phyloP scores from a whole-genome alignment of 1,140 invertebrate genomes.

The Drosophila subpulchrella region DNA sequence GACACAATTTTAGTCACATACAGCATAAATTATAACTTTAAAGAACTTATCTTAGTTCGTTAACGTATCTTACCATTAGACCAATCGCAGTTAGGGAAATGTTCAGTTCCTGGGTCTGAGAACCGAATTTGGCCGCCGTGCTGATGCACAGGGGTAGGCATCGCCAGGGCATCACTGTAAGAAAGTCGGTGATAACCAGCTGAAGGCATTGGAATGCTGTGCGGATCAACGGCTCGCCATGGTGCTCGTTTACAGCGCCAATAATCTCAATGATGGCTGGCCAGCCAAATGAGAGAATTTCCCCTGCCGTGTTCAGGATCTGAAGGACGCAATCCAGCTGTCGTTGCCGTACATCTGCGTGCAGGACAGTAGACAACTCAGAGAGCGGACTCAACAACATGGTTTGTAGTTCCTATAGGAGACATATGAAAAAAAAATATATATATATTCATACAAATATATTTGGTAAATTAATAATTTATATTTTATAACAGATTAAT shows the following conservation, averaged over 20 bases:
- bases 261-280: constrained; percentile 97
- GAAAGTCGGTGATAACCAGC: constrained; percentile 97
- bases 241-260: constrained; percentile 95
- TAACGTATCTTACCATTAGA: constrained; percentile 91
- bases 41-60: background rate
- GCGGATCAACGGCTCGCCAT: constrained; percentile 96
- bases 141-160: constrained; percentile 96
- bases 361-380: constrained; percentile 94
- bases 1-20: constrained; percentile 40
- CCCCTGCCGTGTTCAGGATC: constrained; percentile 96
- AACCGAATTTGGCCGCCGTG: constrained; percentile 97
- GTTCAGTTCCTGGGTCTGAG: constrained; percentile 98
- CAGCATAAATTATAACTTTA: background rate
- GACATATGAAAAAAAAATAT: background rate
- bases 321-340: constrained; percentile 98
- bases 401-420: constrained; percentile 90
- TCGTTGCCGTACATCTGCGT: constrained; percentile 96
- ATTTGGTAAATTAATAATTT: too few species aligned
- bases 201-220: constrained; percentile 98
- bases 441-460: too few species aligned
- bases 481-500: too few species aligned
- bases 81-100: constrained; percentile 99
- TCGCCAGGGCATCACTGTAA: constrained; percentile 94
- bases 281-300: constrained; percentile 96
- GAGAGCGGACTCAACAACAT: constrained; percentile 94